Percentiles rank a stretch among this genome's conserved stretches.
Conservation (phyloP, 2,888 invertebrate species). For the Orchesellides sinensis region DNA sequence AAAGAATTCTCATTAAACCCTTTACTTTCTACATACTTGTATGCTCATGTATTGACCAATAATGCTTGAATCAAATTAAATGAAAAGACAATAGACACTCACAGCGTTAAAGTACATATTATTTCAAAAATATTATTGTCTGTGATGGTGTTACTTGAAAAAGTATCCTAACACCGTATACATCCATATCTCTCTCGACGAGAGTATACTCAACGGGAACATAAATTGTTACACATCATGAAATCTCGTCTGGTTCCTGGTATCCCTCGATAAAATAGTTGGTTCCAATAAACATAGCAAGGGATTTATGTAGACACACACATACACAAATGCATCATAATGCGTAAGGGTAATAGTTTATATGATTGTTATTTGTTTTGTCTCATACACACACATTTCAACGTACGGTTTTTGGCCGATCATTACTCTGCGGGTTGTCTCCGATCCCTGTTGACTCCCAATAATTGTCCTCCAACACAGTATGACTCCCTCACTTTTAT, state of each 20-base stretch:
- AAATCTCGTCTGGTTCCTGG: constrained; percentile 52
- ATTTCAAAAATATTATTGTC: not conserved
- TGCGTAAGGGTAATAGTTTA: not conserved
- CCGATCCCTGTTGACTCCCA: constrained; percentile 63
- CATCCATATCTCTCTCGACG: not conserved
- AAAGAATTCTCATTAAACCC: too few species aligned
- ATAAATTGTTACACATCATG: constrained; percentile 60
- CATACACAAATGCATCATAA: not conserved
- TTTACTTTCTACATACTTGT: not conserved
- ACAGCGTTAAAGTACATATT: not conserved
- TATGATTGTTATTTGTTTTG: not conserved
- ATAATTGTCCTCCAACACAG: constrained; percentile 63
- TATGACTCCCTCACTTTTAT: constrained; percentile 63
- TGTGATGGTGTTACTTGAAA: constrained; percentile 11
- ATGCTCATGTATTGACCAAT: not conserved
- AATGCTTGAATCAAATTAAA: not conserved
- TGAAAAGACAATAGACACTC: not conserved
- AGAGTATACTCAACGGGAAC: constrained; percentile 22
- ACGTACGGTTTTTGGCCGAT: constrained; percentile 56
- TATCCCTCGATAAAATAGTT: constrained; percentile 52
- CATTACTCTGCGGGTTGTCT: constrained; percentile 59
- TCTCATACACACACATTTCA: constrained; percentile 8
- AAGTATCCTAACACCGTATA: not conserved
- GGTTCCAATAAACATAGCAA: constrained; percentile 10
- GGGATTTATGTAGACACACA: not conserved